Evolutionary conservation across 2,113 vertebrate species (phyloP).

Genomic region (Notothenia rossii): DNA sequence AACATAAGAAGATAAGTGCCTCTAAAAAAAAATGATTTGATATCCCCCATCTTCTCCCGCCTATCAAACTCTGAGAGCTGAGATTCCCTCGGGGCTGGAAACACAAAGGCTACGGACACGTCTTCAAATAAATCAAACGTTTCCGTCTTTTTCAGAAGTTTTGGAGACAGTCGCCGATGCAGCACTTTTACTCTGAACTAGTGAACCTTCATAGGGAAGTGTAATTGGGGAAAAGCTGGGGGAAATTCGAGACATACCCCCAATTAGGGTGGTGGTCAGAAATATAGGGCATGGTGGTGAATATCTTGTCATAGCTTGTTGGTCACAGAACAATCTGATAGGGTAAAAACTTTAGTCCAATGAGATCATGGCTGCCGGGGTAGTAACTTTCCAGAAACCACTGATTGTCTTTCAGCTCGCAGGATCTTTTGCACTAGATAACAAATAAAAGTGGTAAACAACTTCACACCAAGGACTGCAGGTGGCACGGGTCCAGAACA

Average conservation of each 20-base stretch:
- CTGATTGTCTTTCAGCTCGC: neutral
- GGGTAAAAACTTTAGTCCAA: neutral
- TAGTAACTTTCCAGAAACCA: neutral
- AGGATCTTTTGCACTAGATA: neutral
- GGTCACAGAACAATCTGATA: neutral
- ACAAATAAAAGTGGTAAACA: constrained; percentile 16
- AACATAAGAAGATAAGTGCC: constrained; percentile 50
- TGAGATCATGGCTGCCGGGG: neutral
- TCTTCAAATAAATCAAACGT: constrained; percentile 7
- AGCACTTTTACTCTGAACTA: neutral
- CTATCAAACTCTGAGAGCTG: constrained; percentile 34
- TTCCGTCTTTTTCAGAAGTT: neutral
- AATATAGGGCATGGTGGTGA: neutral
- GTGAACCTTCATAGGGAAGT: neutral
- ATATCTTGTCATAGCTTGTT: neutral
- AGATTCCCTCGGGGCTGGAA: constrained; percentile 33
- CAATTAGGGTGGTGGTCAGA: constrained; percentile 7
- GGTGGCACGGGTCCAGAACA: constrained; percentile 16
- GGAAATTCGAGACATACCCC: neutral
- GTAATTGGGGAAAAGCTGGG: neutral
- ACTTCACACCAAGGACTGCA: neutral
- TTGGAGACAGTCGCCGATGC: neutral
- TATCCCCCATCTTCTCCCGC: constrained; percentile 33
- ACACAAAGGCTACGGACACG: constrained; percentile 10
- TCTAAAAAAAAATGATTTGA: constrained; percentile 47